phyloP scores from a whole-genome alignment of 2,888 invertebrate species.

The Leucophenga montana region DNA sequence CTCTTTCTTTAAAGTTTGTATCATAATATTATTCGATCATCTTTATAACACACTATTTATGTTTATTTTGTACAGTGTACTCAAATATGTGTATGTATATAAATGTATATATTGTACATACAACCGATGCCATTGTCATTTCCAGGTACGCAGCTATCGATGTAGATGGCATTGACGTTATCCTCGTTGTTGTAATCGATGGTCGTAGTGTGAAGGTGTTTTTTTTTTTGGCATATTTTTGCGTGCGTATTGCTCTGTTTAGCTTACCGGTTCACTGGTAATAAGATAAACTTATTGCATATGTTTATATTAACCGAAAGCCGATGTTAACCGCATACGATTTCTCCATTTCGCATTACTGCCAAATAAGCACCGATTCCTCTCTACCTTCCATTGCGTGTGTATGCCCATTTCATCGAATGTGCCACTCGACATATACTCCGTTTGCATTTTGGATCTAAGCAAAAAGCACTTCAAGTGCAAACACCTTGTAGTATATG shows the following conservation, averaged over 20 bases:
- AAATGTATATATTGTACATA: too few species aligned
- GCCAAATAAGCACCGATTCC: too few species aligned
- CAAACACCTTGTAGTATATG: neutral
- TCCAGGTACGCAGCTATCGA: neutral
- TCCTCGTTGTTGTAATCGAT: neutral
- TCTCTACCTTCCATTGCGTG: too few species aligned
- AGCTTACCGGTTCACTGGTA: conserved; percentile 24
- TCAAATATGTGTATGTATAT: neutral
- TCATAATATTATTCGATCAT: too few species aligned
- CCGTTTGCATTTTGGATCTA: neutral
- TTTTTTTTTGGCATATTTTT: neutral
- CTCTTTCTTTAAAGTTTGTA: too few species aligned
- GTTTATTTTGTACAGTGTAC: too few species aligned
- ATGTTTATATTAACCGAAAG: conserved; percentile 59
- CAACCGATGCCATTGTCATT: neutral
- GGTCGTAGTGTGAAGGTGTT: neutral
- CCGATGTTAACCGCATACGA: neutral
- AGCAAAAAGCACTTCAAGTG: neutral
- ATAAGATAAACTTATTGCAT: conserved; percentile 65
- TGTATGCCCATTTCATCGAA: too few species aligned
- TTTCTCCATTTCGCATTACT: neutral
- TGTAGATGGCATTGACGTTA: too few species aligned
- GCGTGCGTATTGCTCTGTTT: neutral
- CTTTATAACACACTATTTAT: too few species aligned
- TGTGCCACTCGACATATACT: too few species aligned